Evolutionary conservation across 2,888 invertebrate genomes (phyloP), one percentile per base, ranked within the genome.

Genomic region (Cerastoderma edule): DNA sequence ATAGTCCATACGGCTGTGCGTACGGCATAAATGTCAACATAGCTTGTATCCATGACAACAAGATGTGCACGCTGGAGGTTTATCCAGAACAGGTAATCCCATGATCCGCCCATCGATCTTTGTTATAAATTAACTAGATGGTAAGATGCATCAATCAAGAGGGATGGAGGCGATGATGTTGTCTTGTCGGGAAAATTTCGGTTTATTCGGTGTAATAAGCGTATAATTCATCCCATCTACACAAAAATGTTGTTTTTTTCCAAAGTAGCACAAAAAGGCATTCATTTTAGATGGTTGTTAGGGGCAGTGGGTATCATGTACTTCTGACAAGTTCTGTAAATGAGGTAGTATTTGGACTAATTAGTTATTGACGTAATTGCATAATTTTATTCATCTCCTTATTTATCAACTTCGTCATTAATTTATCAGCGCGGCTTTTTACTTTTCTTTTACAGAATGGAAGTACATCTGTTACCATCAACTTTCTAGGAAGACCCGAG

Each of bases 1-100:
- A 63, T 44, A 63, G 30, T 10, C 63, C 63, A 16, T 13, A 44
- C 24, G 63, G 63, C 19, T 63, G 63, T 24, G 63, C 63, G 6
- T 63, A 44, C 44, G 63, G 63, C 30, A 63, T 63, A 13, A 63
- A 63, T 63, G 44, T 63, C 8, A 63, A 63, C 27, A 27, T 63
- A 16, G 63, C 63, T 27, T 19, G 28, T 27, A 63, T 63, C 22
- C n/a, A 63, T 28, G 44, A 44, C n/a, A 44, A 39, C n/a, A 30
- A 28, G 22, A 63, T 63, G 63, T 32, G 44, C 24, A 44, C 63
- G 2, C 63, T 63, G 3, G 63, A 63, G 27, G 63, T 63, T 0
- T 63, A 63, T 24, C 63, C 63, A 8, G 39, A 24, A 44, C 35
- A 63, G 63, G 63, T 63, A 35, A 28, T 2, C 46, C n/a, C 5